Conservation (phyloP, 2,888 invertebrate species). For the Macroteleia sp. region DNA sequence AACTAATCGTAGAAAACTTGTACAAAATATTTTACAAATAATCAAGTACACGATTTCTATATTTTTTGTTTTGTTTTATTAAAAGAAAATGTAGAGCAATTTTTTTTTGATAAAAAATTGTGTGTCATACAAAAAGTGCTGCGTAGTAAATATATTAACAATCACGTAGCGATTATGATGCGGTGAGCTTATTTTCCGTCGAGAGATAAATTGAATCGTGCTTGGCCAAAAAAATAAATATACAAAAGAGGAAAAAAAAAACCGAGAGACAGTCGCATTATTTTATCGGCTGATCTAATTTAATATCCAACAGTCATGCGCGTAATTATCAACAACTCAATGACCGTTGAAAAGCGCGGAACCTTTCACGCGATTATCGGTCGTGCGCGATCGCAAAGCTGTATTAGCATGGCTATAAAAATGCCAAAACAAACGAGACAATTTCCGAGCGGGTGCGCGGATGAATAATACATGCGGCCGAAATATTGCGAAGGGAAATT, state of each 20-base stretch:
- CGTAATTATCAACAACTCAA: slow-evolving; percentile 2
- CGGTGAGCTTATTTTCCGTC: slow-evolving; percentile 5
- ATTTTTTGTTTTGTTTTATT: too few relatives aligned
- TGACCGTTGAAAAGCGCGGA: slow-evolving; percentile 1
- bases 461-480: too few relatives aligned
- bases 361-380: slow-evolving; percentile 2
- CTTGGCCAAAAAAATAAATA: neutral
- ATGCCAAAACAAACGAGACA: neutral
- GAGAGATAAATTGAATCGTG: slow-evolving; percentile 16
- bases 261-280: slow-evolving; percentile 1
- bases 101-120: too few relatives aligned
- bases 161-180: neutral
- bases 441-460: neutral
- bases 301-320: slow-evolving; percentile 14
- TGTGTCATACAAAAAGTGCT: too few relatives aligned
- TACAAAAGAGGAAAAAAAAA: neutral
- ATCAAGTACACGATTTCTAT: too few relatives aligned
- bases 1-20: too few relatives aligned
- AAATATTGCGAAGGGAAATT: neutral
- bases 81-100: too few relatives aligned
- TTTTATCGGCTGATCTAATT: slow-evolving; percentile 18
- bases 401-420: neutral
- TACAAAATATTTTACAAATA: too few relatives aligned
- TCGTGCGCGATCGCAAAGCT: neutral
- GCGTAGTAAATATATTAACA: neutral